A percentile compares a stretch with the other conserved stretches of the same genome.
phyloP scores from a whole-genome alignment of 2,888 invertebrate genomes.

The Lithophane leautieri region DNA sequence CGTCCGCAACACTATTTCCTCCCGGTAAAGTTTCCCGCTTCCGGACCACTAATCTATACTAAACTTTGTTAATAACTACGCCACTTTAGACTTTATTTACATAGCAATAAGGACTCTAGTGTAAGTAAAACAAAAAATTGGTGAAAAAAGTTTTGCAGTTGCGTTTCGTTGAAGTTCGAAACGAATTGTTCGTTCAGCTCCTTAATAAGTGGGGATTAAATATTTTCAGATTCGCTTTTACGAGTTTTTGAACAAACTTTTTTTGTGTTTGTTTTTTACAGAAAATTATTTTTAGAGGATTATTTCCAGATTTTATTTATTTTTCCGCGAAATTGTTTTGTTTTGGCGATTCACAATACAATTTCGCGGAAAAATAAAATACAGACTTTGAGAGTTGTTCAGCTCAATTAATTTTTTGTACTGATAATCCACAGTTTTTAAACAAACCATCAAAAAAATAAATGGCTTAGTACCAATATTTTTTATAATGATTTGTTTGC shows the following conservation, averaged over 20 bases:
- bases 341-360: not conserved
- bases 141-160: slow-evolving; percentile 57
- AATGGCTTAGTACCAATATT: not conserved
- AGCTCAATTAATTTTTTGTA: not conserved
- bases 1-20: slow-evolving; percentile 62
- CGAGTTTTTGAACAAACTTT: slow-evolving; percentile 49
- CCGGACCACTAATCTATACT: slow-evolving; percentile 80
- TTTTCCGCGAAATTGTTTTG: slow-evolving; percentile 17
- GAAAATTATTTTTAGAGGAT: slow-evolving; percentile 25
- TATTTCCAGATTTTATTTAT: slow-evolving; percentile 37
- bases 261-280: slow-evolving; percentile 19
- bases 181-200: slow-evolving; percentile 70
- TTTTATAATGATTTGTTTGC: too few species aligned
- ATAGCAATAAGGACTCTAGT: slow-evolving; percentile 66
- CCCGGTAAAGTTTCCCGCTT: slow-evolving; percentile 69
- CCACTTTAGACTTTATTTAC: slow-evolving; percentile 76
- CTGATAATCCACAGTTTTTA: not conserved
- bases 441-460: not conserved
- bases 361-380: too few species aligned
- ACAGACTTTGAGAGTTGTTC: not conserved
- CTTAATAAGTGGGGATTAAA: slow-evolving; percentile 74
- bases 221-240: slow-evolving; percentile 63
- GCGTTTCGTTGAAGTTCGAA: slow-evolving; percentile 69
- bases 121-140: slow-evolving; percentile 54
- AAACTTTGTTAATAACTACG: slow-evolving; percentile 75